Percentiles rank a stretch among this genome's conserved stretches.
These are phyloP conservation scores for Eufriesea mexicana DNA, from an alignment of 1,140 invertebrate species.

Conservation along the genomic window DNA sequence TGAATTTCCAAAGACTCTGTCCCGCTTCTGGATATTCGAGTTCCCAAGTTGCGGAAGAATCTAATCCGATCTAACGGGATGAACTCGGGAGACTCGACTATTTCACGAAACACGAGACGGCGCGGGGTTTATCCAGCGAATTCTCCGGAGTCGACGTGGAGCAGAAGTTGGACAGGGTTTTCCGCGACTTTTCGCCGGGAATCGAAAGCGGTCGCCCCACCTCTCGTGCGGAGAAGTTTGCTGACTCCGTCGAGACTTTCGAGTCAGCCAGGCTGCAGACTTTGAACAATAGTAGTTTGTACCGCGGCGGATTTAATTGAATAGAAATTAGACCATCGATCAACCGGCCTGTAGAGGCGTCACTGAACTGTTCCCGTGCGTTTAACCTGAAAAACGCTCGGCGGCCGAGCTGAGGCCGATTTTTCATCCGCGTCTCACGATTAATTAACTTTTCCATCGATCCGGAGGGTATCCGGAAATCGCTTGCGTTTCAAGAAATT, in stretches of 20 bases:
- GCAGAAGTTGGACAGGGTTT: neutral
- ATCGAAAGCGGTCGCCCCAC: conserved; percentile 1
- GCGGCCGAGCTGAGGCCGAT: no score
- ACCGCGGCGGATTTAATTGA: conserved; percentile 49
- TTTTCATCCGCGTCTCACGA: neutral
- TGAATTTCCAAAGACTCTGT: no score
- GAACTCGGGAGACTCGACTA: neutral
- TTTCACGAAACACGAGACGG: neutral
- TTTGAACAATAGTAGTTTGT: conserved; percentile 46
- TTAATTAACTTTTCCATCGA: neutral
- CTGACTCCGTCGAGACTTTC: conserved; percentile 39
- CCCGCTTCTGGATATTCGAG: no score
- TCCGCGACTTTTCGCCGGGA: neutral
- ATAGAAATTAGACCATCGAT: conserved; percentile 55
- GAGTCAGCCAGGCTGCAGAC: neutral
- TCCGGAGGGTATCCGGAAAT: no score
- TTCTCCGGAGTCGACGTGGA: neutral
- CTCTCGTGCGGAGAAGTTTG: conserved; percentile 9
- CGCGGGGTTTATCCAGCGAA: neutral
- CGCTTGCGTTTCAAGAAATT: neutral
- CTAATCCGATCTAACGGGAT: neutral
- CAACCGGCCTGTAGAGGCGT: conserved; percentile 31
- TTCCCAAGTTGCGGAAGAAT: neutral
- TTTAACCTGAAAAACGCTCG: conserved; percentile 28
- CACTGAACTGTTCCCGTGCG: conserved; percentile 33